phyloP scores from a whole-genome alignment of 1,140 invertebrate genomes.

The Triops cancriformis region DNA sequence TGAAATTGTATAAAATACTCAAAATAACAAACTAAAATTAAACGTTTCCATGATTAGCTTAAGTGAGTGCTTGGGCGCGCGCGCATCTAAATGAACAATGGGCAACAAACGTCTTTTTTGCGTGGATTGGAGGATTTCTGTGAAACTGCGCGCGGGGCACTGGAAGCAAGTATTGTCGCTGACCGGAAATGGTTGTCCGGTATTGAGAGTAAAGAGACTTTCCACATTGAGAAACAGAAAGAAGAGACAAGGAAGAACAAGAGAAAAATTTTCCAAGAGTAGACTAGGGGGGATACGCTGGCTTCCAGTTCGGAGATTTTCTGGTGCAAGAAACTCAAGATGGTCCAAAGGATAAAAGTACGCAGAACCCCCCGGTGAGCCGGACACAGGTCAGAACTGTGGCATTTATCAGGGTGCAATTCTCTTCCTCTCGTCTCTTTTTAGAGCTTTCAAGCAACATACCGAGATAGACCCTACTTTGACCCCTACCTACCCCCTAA shows the following conservation, averaged over 20 bases:
- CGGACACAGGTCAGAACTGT: slow-evolving; percentile 2
- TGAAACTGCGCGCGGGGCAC: neutral
- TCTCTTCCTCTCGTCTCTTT: neutral
- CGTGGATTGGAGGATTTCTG: neutral
- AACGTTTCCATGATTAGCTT: neutral
- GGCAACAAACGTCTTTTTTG: slow-evolving; percentile 7
- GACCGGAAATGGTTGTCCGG: slow-evolving; percentile 12
- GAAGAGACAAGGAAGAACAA: neutral
- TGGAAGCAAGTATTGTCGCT: neutral
- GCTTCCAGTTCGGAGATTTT: neutral
- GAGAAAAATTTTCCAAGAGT: neutral
- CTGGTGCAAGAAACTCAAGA: slow-evolving; percentile 2
- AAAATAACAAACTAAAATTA: too few species aligned
- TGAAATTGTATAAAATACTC: too few species aligned
- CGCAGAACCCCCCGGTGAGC: neutral
- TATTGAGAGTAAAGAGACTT: neutral
- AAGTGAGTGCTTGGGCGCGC: neutral
- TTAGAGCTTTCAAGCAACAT: neutral
- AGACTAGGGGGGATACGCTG: neutral
- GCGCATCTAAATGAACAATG: neutral
- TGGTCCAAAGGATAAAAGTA: neutral
- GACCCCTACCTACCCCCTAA: too few species aligned
- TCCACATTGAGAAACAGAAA: neutral
- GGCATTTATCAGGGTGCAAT: slow-evolving; percentile 13
- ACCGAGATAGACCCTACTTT: neutral